Conservation (phyloP, 2,113 vertebrate species). For the Stigmatopora nigra region DNA sequence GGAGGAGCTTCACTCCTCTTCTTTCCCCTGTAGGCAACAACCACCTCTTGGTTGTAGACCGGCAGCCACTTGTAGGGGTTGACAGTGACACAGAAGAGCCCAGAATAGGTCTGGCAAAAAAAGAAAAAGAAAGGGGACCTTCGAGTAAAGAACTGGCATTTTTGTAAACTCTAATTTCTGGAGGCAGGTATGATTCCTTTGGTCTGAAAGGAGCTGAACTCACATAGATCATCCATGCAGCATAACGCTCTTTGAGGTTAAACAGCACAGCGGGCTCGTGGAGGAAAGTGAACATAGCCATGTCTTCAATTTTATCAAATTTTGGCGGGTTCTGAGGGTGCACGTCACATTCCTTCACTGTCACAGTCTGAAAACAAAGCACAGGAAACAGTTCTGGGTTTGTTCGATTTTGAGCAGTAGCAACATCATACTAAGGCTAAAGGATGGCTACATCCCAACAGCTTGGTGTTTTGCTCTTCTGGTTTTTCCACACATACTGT, state of each 20-base stretch:
- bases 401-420: not conserved
- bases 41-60: constrained; percentile 82
- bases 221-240: constrained; percentile 83
- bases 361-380: constrained; percentile 62
- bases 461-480: too few species aligned
- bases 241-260: constrained; percentile 84
- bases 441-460: too few species aligned
- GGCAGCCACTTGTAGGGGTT: constrained; percentile 90
- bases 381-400: not conserved
- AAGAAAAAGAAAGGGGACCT: not conserved
- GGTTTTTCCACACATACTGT: not conserved
- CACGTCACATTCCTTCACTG: constrained; percentile 72
- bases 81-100: constrained; percentile 84
- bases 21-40: constrained; percentile 83
- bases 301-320: constrained; percentile 88
- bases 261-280: constrained; percentile 83
- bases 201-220: not conserved
- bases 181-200: not conserved
- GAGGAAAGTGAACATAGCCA: constrained; percentile 89
- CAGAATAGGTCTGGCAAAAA: constrained; percentile 57
- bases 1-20: constrained; percentile 88
- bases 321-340: constrained; percentile 84
- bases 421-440: not conserved
- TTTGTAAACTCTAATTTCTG: not conserved
- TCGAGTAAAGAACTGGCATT: constrained; percentile 27